These are phyloP conservation scores for Anser brachyrhynchus DNA, from an alignment of 2,113 vertebrate species.

Conservation along the genomic window DNA sequence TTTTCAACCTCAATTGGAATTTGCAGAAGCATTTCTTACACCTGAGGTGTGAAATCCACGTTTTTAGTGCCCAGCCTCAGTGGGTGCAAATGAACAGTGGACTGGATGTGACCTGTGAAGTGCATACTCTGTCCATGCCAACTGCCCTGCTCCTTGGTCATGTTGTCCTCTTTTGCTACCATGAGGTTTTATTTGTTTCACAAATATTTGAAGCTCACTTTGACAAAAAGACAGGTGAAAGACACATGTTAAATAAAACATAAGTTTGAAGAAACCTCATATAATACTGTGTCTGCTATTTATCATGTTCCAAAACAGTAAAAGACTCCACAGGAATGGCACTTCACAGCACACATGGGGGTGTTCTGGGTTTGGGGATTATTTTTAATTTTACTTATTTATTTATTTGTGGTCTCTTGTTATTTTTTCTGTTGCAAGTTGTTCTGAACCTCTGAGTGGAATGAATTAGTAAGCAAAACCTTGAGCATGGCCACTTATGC, in stretches of 20 bases:
- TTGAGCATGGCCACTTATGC: neutral
- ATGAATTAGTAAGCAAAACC: conserved; percentile 61
- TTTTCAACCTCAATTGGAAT: neutral
- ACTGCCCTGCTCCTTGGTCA: neutral
- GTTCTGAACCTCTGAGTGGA: conserved; percentile 9
- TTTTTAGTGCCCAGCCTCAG: neutral
- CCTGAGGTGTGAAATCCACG: neutral
- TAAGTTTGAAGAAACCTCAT: conserved; percentile 13
- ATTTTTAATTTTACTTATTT: no score
- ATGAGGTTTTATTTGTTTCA: neutral
- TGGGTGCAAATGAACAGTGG: neutral
- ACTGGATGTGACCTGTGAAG: neutral
- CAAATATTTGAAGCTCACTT: neutral
- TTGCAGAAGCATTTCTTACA: neutral
- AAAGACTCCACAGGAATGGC: conserved; percentile 17
- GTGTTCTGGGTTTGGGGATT: neutral
- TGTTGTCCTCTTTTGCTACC: neutral
- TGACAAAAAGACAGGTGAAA: conserved; percentile 14
- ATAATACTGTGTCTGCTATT: neutral
- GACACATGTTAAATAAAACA: conserved; percentile 40
- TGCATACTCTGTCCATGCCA: fast-evolving
- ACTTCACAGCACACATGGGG: neutral
- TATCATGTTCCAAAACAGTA: conserved; percentile 35
- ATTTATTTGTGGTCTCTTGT: neutral
- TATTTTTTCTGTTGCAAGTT: conserved; percentile 49